Evolutionary conservation across 1,140 invertebrate species (phyloP).

Genomic region (Micrasema minimum): DNA sequence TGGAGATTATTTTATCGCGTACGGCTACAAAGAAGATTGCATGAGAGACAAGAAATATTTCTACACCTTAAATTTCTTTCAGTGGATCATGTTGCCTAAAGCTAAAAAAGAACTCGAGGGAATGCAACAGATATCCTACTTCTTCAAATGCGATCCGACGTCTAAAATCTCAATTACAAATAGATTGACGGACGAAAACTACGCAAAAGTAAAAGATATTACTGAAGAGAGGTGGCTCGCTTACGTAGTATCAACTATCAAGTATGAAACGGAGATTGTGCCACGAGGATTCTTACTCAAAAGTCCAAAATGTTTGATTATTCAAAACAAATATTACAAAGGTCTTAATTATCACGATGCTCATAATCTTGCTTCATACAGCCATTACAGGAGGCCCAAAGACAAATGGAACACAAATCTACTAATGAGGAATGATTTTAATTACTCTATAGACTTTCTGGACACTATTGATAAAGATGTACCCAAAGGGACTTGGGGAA

Average conservation of each 20-base stretch:
- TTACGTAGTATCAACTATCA: constrained; percentile 75
- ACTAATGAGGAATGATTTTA: constrained; percentile 76
- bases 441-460: constrained; percentile 81
- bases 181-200: constrained; percentile 59
- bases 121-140: constrained; percentile 20
- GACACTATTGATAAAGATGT: constrained; percentile 76
- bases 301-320: constrained; percentile 70
- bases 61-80: constrained; percentile 75
- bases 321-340: constrained; percentile 75
- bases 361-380: constrained; percentile 72
- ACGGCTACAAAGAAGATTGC: constrained; percentile 75
- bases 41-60: constrained; percentile 74
- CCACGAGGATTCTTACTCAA: constrained; percentile 79
- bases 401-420: constrained; percentile 79
- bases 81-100: constrained; percentile 76
- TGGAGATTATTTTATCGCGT: constrained; percentile 79
- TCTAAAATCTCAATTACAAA: constrained; percentile 59
- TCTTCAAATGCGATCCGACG: constrained; percentile 55
- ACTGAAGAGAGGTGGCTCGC: constrained; percentile 82
- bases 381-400: constrained; percentile 73
- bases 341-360: constrained; percentile 72
- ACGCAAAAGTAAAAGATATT: constrained; percentile 62
- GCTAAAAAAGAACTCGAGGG: constrained; percentile 68
- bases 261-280: constrained; percentile 74
- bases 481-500: constrained; percentile 73